phyloP scores from a whole-genome alignment of 1,140 invertebrate species.

The Brachionus asplanchnoidis region DNA sequence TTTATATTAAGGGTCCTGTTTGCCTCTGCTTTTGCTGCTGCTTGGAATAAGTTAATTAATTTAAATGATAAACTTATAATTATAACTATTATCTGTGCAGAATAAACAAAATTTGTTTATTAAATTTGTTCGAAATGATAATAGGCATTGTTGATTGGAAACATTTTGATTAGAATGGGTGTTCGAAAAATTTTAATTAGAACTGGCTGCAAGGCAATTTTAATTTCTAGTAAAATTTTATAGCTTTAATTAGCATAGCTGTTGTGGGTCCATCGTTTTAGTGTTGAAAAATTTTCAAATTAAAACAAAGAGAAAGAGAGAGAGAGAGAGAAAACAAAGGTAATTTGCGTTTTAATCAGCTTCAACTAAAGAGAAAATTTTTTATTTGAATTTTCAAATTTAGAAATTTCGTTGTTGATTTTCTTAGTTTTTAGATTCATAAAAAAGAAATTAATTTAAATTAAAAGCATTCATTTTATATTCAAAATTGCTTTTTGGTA shows the following conservation, averaged over 20 bases:
- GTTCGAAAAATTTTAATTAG: neutral
- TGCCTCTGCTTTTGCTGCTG: neutral
- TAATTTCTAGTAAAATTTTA: neutral
- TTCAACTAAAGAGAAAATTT: neutral
- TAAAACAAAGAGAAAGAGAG: neutral
- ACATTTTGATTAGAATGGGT: neutral
- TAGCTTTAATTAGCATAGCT: neutral
- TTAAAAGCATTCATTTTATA: neutral
- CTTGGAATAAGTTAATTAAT: slow-evolving; percentile 12
- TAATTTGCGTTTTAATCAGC: slow-evolving; percentile 25
- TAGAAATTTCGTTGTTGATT: neutral
- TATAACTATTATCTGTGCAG: neutral
- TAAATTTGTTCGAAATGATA: neutral
- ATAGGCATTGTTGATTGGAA: neutral
- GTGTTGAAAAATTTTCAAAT: neutral
- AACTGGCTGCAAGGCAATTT: neutral
- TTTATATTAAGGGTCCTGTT: neutral
- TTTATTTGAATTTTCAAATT: slow-evolving; percentile 8
- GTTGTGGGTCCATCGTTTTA: neutral
- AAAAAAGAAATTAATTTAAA: slow-evolving; percentile 31
- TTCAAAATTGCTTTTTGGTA: neutral
- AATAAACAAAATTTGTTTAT: slow-evolving; percentile 17
- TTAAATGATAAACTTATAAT: neutral
- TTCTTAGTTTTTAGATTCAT: neutral
- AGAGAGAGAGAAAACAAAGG: neutral